Conservation (phyloP, 2,113 vertebrate genomes). For the Pomatostomus ruficeps region DNA sequence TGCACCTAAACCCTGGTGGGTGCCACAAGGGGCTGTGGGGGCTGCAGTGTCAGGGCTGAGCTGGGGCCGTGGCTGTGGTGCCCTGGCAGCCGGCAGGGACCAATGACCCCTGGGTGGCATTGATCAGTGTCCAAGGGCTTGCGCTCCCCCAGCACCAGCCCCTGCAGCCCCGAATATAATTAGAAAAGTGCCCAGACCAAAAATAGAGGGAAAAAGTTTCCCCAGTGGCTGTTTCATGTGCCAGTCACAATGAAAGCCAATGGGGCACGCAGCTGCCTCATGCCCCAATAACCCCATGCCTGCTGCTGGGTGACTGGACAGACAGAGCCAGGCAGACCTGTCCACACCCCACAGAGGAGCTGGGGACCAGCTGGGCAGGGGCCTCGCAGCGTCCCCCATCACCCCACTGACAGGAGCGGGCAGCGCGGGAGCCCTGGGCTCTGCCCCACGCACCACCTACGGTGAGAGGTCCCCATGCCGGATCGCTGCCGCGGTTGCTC, state of each 20-base stretch:
- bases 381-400: not conserved
- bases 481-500: fast-evolving
- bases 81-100: not conserved
- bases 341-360: not conserved
- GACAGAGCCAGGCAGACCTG: not conserved
- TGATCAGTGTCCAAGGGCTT: conserved; percentile 20
- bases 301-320: fast-evolving
- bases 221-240: conserved; percentile 15
- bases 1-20: not conserved
- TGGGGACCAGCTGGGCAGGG: not conserved
- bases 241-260: conserved; percentile 33
- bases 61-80: not conserved
- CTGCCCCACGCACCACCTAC: fast-evolving
- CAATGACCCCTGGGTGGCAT: conserved; percentile 26
- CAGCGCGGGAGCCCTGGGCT: fast-evolving
- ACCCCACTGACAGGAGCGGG: fast-evolving
- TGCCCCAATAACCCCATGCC: not conserved
- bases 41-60: not conserved
- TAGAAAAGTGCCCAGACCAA: conserved; percentile 52
- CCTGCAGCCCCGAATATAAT: conserved; percentile 59
- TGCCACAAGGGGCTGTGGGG: not conserved
- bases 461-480: not conserved
- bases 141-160: not conserved
- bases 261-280: not conserved
- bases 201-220: conserved; percentile 47